Evolutionary conservation across 2,113 vertebrate species (phyloP).

Genomic region (Erythrolamprus reginae): DNA sequence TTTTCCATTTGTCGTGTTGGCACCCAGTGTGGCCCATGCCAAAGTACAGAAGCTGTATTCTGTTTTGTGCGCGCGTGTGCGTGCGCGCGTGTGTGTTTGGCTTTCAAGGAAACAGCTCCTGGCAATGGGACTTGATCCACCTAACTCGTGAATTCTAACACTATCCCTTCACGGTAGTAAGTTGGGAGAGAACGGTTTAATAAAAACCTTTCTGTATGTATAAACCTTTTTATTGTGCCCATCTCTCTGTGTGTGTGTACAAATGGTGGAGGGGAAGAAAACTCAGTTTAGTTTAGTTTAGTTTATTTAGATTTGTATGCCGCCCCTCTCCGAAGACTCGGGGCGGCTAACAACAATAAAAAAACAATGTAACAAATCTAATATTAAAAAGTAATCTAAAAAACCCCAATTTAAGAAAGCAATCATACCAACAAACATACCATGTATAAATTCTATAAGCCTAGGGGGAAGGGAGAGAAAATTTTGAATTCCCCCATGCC

Average conservation of each 20-base stretch:
- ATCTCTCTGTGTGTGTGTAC: background rate
- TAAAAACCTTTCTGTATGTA: slow-evolving; percentile 19
- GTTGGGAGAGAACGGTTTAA: background rate
- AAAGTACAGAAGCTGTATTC: slow-evolving; percentile 7
- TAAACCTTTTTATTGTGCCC: background rate
- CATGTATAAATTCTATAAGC: no score
- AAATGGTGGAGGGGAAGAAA: background rate
- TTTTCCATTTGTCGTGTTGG: background rate
- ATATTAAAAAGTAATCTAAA: no score
- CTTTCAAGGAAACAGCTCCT: background rate
- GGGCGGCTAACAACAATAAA: no score
- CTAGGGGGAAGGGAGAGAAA: no score
- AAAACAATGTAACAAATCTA: no score
- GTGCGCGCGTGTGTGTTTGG: background rate
- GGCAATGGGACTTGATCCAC: background rate
- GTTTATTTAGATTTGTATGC: no score
- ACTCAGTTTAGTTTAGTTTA: no score
- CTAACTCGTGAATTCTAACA: background rate
- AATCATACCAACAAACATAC: no score
- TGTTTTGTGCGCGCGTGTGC: background rate
- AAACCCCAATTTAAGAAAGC: no score
- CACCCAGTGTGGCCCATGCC: background rate
- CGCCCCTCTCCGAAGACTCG: no score
- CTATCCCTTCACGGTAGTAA: background rate
- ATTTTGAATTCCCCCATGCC: no score